Base-by-base conservation (phyloP, 2,888 invertebrate genomes). In the Drosophila rubida region DNA sequence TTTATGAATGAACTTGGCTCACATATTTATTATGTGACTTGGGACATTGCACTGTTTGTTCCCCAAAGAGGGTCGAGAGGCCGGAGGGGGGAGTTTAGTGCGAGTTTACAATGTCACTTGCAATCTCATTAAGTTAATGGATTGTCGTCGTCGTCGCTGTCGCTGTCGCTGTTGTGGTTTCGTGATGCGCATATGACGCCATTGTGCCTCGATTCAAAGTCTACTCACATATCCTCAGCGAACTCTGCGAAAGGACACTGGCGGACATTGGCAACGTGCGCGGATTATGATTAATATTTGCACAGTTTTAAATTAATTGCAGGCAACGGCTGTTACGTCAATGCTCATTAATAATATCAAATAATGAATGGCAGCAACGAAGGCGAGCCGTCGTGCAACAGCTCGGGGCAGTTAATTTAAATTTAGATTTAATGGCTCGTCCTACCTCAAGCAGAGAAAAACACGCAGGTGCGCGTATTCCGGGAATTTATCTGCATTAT, bases 41-140 rank as follows among this genome's bases (percentile, higher is more conserved):
- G 30, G 55, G 62, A 64, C 59, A 65, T 39, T 85, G 78, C 80
- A 70, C 61, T 65, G 54, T 41, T 37, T n/a, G 4, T 25, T 49
- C 44, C 27, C 32, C 19, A 25, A 14, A 19, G 19, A 27, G 8
- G 14, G 27, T 30, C 13, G 4, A 9, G 39, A 19, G 49, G 35
- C 8, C 11, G 32, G 9, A 23, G 22, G 19, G 6, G 13, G 4
- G 2, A 14, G n/a, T n/a, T 8, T 8, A 11, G 35, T 2, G 48
- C 42, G 39, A 78, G 51, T 69, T 70, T 71, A 76, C 79, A 86
- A 80, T 86, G 86, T 70, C 74, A 72, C 71, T 69, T 71, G 83
- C 77, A 74, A 83, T 77, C 84, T 75, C 84, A 83, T 83, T 86
- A 83, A 77, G 77, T 69, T 86, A 83, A 83, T 83, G 82, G 86